Base-by-base conservation (phyloP, 2,113 vertebrate species). In the Centropristis striata region DNA sequence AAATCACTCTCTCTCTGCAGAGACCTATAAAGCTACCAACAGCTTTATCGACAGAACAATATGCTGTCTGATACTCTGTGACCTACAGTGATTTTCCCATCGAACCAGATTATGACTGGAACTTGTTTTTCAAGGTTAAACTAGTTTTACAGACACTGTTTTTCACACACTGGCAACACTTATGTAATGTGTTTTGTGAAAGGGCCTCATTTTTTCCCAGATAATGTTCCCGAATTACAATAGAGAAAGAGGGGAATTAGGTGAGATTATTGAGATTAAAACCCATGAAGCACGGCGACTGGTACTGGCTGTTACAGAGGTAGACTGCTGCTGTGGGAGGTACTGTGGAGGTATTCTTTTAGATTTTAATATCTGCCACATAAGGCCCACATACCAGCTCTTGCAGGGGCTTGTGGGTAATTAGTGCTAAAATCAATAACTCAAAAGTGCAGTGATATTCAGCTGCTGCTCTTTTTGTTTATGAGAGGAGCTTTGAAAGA, bases 341-440 rank as follows among this genome's bases (percentile, higher is more conserved):
- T 39, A n/a, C 65, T 75, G 59, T 66, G 18, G 64, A 72, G 58
- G 65, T 88, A 80, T 89, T 90, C n/a, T 86, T 92, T 86, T 86
- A 44, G 73, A 82, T 87, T 86, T 89, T 85, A 88, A 81, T 86
- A 84, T 90, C 81, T 86, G 59, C 77, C 73, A 76, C 66, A 86
- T 71, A 81, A 79, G 69, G 61, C 46, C 50, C 84, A 41, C 67
- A 63, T 73, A 70, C 41, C 39, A 46, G 64, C 59, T 71, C 72
- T 68, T 78, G 63, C 53, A 78, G 51, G 60, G 81, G 55, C 64
- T 87, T 91, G 76, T 89, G 86, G 80, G 75, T 94, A 93, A 94
- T 94, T 92, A 91, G 84, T 58, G 53, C 37, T 67, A 37, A 89
- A 89, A 91, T 92, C 84, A 88, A 78, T 90, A 84, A 84, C 71